Conservation (phyloP, 35 echinoderm and acorn worm genomes). For the Chiridota heheva region DNA sequence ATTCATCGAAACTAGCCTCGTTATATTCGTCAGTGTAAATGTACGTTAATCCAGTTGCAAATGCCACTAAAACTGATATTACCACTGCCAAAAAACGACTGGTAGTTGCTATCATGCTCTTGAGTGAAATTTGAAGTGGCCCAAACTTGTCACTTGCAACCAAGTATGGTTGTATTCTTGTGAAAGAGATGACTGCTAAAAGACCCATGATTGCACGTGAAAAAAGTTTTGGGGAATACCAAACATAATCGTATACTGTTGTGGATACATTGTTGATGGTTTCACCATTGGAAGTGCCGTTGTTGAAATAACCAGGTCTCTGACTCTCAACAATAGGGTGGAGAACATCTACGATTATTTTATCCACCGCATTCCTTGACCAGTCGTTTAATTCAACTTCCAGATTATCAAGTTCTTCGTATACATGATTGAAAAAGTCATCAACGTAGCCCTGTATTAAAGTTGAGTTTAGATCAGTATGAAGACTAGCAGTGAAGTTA, state of each 20-base stretch:
- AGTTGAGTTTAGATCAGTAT: conserved; percentile 4
- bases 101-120: conserved; percentile 64
- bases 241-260: neutral
- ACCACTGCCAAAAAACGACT: conserved; percentile 70
- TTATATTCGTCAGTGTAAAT: conserved; percentile 57
- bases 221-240: conserved; percentile 3
- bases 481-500: neutral
- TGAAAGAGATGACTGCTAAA: conserved; percentile 47
- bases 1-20: neutral
- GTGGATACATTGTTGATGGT: no score
- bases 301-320: neutral
- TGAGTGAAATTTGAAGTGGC: conserved; percentile 68
- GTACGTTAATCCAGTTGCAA: conserved; percentile 69
- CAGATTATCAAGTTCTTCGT: neutral
- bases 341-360: neutral
- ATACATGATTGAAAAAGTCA: neutral
- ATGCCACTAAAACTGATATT: conserved; percentile 55
- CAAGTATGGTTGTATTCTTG: conserved; percentile 61
- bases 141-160: conserved; percentile 67
- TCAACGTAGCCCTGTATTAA: neutral
- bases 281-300: no score
- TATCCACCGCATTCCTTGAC: neutral
- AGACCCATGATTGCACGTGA: conserved; percentile 53
- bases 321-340: neutral
- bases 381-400: conserved; percentile 15